These are phyloP conservation scores for Digitonthophagus gazella DNA, from an alignment of 2,888 invertebrate genomes.

Conservation along the genomic window DNA sequence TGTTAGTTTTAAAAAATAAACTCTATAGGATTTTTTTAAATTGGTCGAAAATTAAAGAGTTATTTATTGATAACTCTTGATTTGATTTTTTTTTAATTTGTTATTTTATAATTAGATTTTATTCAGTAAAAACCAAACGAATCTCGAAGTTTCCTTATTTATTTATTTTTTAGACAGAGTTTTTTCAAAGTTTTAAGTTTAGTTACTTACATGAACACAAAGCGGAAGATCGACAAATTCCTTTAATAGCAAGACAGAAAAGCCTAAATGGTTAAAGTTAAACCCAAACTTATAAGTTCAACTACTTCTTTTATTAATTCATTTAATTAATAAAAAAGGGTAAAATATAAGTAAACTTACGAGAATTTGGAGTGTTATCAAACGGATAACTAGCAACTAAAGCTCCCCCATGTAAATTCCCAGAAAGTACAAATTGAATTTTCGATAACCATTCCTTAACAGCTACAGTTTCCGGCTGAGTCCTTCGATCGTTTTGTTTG, in stretches of 20 bases:
- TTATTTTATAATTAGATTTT: too few species aligned
- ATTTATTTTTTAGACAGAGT: too few species aligned
- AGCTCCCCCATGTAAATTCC: conserved; percentile 92
- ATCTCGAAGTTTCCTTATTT: too few species aligned
- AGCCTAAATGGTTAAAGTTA: conserved; percentile 26
- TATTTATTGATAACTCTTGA: too few species aligned
- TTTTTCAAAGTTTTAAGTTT: too few species aligned
- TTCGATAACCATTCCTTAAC: conserved; percentile 93
- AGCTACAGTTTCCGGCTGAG: conserved; percentile 93
- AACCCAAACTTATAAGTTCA: too few species aligned
- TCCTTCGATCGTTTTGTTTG: conserved; percentile 81
- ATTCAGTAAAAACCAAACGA: too few species aligned
- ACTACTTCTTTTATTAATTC: conserved; percentile 1
- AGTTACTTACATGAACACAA: conserved; percentile 66
- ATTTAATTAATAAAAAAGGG: neutral
- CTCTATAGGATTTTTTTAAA: too few species aligned
- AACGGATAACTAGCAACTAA: conserved; percentile 96
- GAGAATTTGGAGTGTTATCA: conserved; percentile 91
- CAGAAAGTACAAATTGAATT: conserved; percentile 91
- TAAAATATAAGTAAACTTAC: conserved; percentile 60
- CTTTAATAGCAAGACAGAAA: conserved; percentile 52
- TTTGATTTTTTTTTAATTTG: too few species aligned
- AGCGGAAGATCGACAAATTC: conserved; percentile 73
- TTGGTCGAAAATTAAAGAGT: too few species aligned
- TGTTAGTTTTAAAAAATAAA: too few species aligned